Base-by-base conservation (phyloP, 1,140 invertebrate species). In the Charaxes varanes region DNA sequence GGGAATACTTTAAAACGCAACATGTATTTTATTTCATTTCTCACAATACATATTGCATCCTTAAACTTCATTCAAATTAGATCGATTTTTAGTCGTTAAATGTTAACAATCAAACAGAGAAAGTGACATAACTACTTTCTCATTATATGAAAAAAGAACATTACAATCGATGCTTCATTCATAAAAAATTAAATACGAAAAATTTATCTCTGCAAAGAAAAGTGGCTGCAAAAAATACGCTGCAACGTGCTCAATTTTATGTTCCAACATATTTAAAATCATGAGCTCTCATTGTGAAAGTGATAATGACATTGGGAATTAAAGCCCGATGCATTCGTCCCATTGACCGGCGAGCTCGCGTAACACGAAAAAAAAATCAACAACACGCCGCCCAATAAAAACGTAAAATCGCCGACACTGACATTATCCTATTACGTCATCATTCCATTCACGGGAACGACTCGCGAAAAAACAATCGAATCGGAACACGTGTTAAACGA, bases 271-370 rank as follows among this genome's bases (percentile, higher is more conserved):
- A 63, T 62, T 66, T 66, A 66, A 62, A 63, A 66, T 66, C 60
- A 63, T 66, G 62, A 61, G 60, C 42, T 37, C 65, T 73, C 66
- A 82, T 79, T 78, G 74, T 78, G 67, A 78, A 76, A 82, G 69
- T 77, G 76, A 76, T 83, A 80, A 83, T 83, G 78, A 80, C 78
- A 83, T 80, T 83, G 78, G 72, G 72, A 79, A 80, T 78, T 80
- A 78, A 79, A 79, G 60, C 55, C 55, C 78, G 62, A 77, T 82
- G 73, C 71, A 71, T 58, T 62, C 70, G 71, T 65, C 62, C 76
- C 78, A 80, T 77, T 82, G 76, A 80, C 72, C 68, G 66, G 62
- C 60, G 53, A 53, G 43, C 68, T 66, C 59, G 62, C 67, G 64
- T 51, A 49, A 63, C 56, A 42, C 65, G 53, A 62, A 70, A 78